Evolutionary conservation across 2,888 invertebrate genomes (phyloP).

Genomic region (Syritta pipiens): DNA sequence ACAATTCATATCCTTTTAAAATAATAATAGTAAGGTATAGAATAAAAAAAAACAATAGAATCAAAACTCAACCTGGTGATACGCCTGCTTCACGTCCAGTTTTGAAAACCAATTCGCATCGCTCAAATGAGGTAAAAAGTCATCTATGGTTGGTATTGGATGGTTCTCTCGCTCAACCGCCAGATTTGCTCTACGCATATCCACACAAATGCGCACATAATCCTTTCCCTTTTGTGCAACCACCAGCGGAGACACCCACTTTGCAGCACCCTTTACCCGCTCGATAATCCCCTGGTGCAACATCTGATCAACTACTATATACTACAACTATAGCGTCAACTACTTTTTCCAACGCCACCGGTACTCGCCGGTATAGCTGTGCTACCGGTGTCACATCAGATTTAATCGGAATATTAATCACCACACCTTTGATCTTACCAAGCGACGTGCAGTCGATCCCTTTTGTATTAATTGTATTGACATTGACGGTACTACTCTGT

Average conservation of each 20-base stretch:
- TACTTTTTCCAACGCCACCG: slow-evolving; percentile 9
- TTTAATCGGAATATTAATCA: slow-evolving; percentile 11
- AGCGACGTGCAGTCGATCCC: no score
- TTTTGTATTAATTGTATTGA: no score
- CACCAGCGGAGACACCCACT: slow-evolving; percentile 14
- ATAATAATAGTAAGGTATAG: no score
- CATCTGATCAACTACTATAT: slow-evolving; percentile 16
- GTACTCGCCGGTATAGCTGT: slow-evolving; percentile 7
- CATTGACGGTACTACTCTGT: background rate
- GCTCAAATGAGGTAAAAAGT: slow-evolving; percentile 30
- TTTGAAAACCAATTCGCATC: slow-evolving; percentile 70
- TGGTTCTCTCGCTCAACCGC: slow-evolving; percentile 41
- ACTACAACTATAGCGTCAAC: slow-evolving; percentile 14
- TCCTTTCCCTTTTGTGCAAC: slow-evolving; percentile 18
- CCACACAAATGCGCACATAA: slow-evolving; percentile 33
- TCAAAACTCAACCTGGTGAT: no score
- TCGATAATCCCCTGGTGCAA: background rate
- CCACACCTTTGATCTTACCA: no score
- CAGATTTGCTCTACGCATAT: slow-evolving; percentile 40
- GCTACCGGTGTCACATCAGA: slow-evolving; percentile 3
- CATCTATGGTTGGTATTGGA: slow-evolving; percentile 44
- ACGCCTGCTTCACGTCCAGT: slow-evolving; percentile 75
- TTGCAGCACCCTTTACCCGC: slow-evolving; percentile 1
- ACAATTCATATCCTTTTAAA: no score
- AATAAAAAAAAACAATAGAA: no score